Conservation (phyloP, 2,113 vertebrate genomes). For the Cyphomyrus plagiostoma region DNA sequence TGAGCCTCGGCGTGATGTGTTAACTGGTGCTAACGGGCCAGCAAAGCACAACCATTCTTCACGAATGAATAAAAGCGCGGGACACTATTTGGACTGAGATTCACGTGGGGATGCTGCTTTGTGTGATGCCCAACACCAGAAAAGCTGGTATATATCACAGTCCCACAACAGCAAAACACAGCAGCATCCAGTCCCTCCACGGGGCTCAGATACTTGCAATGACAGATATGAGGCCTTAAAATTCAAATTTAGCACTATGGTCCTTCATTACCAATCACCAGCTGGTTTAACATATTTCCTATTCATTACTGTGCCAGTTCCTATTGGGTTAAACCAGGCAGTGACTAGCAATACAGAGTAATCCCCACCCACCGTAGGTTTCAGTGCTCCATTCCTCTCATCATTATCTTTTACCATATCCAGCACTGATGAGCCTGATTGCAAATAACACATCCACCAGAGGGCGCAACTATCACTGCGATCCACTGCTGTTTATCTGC, state of each 20-base stretch:
- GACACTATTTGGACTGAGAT: background rate
- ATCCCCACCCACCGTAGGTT: background rate
- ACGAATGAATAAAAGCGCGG: background rate
- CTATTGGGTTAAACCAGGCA: background rate
- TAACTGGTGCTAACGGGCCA: background rate
- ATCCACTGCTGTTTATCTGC: background rate
- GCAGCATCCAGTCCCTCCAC: background rate
- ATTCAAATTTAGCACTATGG: background rate
- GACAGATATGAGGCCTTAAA: background rate
- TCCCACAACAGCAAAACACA: background rate
- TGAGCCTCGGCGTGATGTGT: background rate
- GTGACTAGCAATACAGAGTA: background rate
- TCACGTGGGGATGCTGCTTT: background rate
- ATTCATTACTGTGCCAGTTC: background rate
- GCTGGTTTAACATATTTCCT: background rate
- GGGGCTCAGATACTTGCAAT: background rate
- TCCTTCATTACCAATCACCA: background rate
- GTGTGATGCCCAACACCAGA: background rate
- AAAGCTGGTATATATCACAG: background rate
- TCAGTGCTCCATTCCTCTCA: background rate
- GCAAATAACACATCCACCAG: background rate
- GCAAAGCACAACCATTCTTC: background rate
- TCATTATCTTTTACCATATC: slow-evolving; percentile 13
- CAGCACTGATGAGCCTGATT: slow-evolving; percentile 48
- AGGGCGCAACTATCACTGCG: slow-evolving; percentile 13